phyloP scores from a whole-genome alignment of 2,113 vertebrate genomes.

The Bostrychus sinensis region DNA sequence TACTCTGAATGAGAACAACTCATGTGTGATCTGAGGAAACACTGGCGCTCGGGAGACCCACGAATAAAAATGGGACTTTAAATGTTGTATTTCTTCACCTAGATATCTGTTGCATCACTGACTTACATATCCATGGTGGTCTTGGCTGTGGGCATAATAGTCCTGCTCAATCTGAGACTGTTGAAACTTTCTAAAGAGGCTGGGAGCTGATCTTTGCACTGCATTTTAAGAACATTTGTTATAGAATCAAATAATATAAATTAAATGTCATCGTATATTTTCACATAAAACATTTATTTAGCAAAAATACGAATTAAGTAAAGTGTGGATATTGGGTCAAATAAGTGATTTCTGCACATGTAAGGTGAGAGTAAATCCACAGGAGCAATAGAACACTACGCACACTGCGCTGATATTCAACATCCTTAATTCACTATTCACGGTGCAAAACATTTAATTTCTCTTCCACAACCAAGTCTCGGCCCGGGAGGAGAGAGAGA shows the following conservation, averaged over 20 bases:
- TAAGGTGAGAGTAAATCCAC: not conserved
- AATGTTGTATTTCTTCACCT: constrained; percentile 14
- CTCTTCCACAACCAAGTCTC: constrained; percentile 40
- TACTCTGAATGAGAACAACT: constrained; percentile 60
- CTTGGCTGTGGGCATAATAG: constrained; percentile 42
- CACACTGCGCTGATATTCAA: constrained; percentile 16
- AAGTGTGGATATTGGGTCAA: too few relatives aligned
- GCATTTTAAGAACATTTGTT: not conserved
- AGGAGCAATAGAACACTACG: not conserved
- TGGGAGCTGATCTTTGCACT: too few relatives aligned
- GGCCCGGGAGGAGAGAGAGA: constrained; percentile 43
- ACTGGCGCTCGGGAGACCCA: not conserved
- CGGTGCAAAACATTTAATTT: constrained; percentile 69
- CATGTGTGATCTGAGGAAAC: constrained; percentile 49
- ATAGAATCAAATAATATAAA: too few relatives aligned
- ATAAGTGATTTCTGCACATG: not conserved
- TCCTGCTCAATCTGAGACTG: constrained; percentile 22
- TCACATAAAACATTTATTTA: too few relatives aligned
- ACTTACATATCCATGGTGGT: constrained; percentile 56
- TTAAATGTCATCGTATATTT: too few relatives aligned
- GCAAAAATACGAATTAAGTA: too few relatives aligned
- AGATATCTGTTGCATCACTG: constrained; percentile 60
- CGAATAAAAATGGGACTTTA: constrained; percentile 34
- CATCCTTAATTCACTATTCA: constrained; percentile 58
- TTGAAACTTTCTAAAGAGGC: constrained; percentile 7